Evolutionary conservation across 2,113 vertebrate genomes (phyloP).

Genomic region (Plecturocebus donacophilus): DNA sequence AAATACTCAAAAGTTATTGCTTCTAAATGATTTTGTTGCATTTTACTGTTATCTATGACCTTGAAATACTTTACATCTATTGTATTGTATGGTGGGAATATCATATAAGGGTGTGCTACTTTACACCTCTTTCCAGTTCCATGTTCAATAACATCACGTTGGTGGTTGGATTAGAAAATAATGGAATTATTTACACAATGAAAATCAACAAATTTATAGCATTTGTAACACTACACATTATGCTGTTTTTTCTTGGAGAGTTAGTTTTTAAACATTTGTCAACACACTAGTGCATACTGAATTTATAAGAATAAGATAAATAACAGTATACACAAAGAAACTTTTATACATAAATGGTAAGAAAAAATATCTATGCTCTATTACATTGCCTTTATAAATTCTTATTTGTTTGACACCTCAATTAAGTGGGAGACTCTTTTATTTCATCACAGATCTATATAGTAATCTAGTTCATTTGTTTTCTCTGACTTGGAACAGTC

Average conservation of each 20-base stretch:
- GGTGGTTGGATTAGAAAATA: background rate
- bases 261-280: background rate
- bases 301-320: background rate
- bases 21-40: background rate
- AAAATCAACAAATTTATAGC: background rate
- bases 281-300: background rate
- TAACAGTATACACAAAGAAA: background rate
- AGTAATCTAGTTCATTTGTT: background rate
- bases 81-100: background rate
- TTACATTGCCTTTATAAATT: background rate
- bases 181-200: background rate
- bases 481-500: background rate
- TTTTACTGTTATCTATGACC: background rate
- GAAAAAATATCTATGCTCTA: background rate
- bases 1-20: background rate
- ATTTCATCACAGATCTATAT: background rate
- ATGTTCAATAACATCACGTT: background rate
- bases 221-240: background rate
- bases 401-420: background rate
- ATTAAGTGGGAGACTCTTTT: background rate
- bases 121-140: background rate
- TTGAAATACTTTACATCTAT: background rate
- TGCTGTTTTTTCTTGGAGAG: background rate
- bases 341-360: background rate
- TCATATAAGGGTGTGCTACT: background rate